Evolutionary conservation across 2,797 vertebrate genomes (phyloP), one percentile per base, ranked within the genome.

Genomic region (Falco naumanni): DNA sequence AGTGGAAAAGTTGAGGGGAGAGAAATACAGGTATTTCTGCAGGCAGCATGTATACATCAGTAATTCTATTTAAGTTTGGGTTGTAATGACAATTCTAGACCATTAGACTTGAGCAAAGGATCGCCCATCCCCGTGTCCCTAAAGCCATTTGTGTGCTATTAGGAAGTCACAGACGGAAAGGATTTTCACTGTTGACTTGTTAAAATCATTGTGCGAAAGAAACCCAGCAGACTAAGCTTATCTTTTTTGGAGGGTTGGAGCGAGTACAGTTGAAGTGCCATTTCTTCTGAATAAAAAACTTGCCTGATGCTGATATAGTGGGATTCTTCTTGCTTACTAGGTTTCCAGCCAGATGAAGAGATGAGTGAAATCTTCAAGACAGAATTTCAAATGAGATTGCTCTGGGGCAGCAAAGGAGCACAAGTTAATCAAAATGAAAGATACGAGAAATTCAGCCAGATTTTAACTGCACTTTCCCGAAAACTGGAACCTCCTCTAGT

Each of bases 361-460:
- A 98, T 99, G 98, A 98, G 98, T 74, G 99, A 99, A 97, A 98
- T 99, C 95, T 98, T 99, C 85, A 99, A 97, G 97, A 99, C 99
- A 4, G 99, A 99, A 98, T 99, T 99, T 97, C 99, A 99, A 97
- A 98, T 99, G 97, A 98, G 99, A 94, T 96, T 99, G 97, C 98
- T 99, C 11, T 99, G 99, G 99, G 99, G 99, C 87, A 99, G 99
- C 97, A 99, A 99, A 90, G 99, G 99, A 33, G 99, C 99, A 2
- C 95, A 98, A 9, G 99, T 99, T 86, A 99, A 99, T 97, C 99
- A 99, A 96, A 98, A 97, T 1, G 99, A 99, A 94, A 98, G 99
- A 97, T 99, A 99, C 0, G 98, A 98, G 96, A 99, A 99, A 93
- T 99, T 99, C 98, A 99, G 96, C 96, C 99, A 99, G 98, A 99